Percentiles rank a stretch among this genome's conserved stretches.
These are phyloP conservation scores for Leptarthrus brevirostris DNA, from an alignment of 2,888 invertebrate genomes.

Conservation along the genomic window DNA sequence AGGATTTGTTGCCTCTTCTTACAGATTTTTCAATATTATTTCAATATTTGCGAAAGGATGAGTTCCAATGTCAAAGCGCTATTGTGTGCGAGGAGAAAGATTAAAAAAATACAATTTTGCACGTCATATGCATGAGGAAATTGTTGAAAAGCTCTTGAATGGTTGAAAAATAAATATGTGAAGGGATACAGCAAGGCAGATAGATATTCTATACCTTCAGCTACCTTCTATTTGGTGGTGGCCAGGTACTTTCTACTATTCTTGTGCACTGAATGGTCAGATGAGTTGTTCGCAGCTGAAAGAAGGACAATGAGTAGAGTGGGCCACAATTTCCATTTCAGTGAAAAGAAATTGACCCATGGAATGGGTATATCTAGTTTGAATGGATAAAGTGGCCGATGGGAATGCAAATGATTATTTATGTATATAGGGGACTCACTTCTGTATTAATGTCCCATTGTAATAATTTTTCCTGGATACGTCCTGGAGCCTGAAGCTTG, in stretches of 20 bases:
- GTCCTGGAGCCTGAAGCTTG: no score
- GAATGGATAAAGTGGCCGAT: background rate
- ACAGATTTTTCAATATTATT: background rate
- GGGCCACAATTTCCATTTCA: background rate
- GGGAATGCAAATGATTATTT: no score
- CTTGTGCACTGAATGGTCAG: no score
- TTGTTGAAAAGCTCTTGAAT: slow-evolving; percentile 5
- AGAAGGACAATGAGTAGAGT: background rate
- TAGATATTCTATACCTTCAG: background rate
- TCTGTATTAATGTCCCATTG: no score
- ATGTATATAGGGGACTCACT: no score
- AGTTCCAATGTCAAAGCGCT: background rate
- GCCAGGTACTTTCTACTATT: background rate
- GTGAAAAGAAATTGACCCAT: background rate
- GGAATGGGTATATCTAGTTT: background rate
- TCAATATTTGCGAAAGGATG: background rate
- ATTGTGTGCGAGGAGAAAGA: background rate
- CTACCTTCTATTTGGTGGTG: background rate
- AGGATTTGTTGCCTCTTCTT: background rate
- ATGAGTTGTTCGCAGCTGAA: no score
- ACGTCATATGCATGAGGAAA: slow-evolving; percentile 10
- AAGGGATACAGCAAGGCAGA: background rate
- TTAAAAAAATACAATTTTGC: slow-evolving; percentile 12
- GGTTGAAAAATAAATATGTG: background rate
- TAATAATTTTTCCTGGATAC: no score